phyloP scores from a whole-genome alignment of 2,797 vertebrate genomes.

The Luscinia luscinia region DNA sequence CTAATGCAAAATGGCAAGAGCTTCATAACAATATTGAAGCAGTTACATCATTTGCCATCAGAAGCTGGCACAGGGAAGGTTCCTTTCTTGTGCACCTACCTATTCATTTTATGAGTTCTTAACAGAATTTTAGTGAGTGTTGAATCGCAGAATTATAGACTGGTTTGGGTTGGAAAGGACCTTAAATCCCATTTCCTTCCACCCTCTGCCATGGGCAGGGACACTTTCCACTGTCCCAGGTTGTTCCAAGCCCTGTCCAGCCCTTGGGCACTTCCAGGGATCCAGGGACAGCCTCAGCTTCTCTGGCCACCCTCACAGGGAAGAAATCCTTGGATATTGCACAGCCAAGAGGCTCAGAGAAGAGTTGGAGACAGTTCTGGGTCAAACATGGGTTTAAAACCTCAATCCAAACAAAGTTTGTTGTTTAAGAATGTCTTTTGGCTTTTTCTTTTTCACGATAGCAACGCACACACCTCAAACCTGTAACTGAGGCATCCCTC shows the following conservation, averaged over 20 bases:
- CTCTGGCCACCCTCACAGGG: background rate
- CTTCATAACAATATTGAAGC: constrained; percentile 53
- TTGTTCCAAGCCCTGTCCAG: rapidly evolving
- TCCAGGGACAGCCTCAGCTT: background rate
- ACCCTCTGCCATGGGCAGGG: background rate
- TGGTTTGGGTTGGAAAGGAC: background rate
- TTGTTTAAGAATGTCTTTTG: background rate
- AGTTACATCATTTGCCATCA: constrained; percentile 20
- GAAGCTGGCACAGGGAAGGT: background rate
- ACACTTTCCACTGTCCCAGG: background rate
- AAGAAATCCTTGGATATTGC: background rate
- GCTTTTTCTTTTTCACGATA: background rate
- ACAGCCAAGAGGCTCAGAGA: background rate
- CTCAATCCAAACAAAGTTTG: background rate
- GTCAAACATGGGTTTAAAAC: background rate
- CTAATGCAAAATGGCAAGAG: constrained; percentile 51
- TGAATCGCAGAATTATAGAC: background rate
- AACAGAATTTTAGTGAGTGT: background rate
- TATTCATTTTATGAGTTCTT: background rate
- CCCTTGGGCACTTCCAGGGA: background rate
- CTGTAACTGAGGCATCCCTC: background rate
- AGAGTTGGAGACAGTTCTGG: background rate
- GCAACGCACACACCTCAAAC: background rate
- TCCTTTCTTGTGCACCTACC: constrained; percentile 3
- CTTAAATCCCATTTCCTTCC: rapidly evolving